Percentiles rank a stretch among this genome's conserved stretches.
These are phyloP conservation scores for Ficedula albicollis DNA, from an alignment of 2,797 vertebrate species.

Conservation along the genomic window DNA sequence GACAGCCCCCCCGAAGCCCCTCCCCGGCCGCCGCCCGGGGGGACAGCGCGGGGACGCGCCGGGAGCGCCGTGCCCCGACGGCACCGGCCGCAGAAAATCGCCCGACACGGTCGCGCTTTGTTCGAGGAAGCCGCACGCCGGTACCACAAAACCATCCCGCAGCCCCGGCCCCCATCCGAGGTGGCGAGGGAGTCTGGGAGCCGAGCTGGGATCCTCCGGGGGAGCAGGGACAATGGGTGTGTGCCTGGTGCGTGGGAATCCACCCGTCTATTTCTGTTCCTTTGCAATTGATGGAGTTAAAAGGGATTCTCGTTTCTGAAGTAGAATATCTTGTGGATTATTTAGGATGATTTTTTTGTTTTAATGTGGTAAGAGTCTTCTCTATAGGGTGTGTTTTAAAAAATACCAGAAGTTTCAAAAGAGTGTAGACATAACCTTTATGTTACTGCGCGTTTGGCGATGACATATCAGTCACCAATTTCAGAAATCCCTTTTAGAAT, in stretches of 20 bases:
- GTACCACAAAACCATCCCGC: not conserved
- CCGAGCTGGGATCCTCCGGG: not conserved
- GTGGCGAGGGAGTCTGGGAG: not conserved
- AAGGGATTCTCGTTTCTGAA: not conserved
- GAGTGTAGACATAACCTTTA: rapidly evolving
- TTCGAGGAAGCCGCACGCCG: not conserved
- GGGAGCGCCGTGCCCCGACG: not conserved
- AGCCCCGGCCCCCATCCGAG: not conserved
- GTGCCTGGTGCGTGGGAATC: rapidly evolving
- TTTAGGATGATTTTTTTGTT: not conserved
- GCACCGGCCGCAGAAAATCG: not conserved
- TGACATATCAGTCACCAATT: not conserved
- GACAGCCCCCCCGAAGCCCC: constrained; percentile 38
- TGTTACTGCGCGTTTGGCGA: not conserved
- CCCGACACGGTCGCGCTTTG: not conserved
- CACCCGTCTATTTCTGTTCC: not conserved
- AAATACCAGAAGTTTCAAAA: not conserved
- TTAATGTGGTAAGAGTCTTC: not conserved
- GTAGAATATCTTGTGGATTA: not conserved
- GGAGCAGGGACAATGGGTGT: not conserved
- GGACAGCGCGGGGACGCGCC: not conserved
- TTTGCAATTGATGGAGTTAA: not conserved
- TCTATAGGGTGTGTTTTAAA: rapidly evolving
- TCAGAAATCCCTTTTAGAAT: not conserved
- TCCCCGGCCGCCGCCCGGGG: constrained; percentile 1